These are phyloP conservation scores for Furnarius figulus DNA, from an alignment of 2,113 vertebrate species.

Conservation along the genomic window DNA sequence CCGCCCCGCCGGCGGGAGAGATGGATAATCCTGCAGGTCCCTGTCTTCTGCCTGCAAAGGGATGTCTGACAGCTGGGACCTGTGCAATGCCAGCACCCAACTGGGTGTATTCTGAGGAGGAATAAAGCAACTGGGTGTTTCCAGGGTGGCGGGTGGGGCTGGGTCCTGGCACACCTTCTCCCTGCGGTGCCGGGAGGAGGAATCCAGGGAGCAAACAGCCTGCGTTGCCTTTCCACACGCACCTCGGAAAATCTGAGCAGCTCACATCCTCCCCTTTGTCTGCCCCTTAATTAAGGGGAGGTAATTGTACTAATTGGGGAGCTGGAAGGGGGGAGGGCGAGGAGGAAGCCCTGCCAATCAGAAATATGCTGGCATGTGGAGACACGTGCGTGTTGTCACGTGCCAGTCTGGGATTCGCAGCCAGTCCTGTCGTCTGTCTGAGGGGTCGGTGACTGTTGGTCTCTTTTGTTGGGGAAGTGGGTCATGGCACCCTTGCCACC, in stretches of 20 bases:
- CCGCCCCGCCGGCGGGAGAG: not conserved
- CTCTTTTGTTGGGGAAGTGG: conserved; percentile 21
- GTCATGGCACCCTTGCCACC: not conserved
- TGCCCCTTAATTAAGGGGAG: conserved; percentile 10
- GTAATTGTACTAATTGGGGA: conserved; percentile 4
- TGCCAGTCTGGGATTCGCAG: not conserved
- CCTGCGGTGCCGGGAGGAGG: not conserved
- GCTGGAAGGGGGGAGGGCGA: not conserved
- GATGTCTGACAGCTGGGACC: not conserved
- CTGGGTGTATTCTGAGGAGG: not conserved
- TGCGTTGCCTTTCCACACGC: accelerated
- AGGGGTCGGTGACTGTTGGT: not conserved
- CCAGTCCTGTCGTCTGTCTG: not conserved
- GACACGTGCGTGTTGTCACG: not conserved
- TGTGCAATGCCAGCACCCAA: not conserved
- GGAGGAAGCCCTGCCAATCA: not conserved
- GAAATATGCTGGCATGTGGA: not conserved
- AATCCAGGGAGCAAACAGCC: not conserved
- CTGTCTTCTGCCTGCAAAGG: not conserved
- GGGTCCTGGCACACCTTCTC: not conserved
- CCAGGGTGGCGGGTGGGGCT: not conserved
- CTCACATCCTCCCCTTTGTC: conserved; percentile 13
- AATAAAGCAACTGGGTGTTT: not conserved
- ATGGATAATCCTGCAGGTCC: not conserved
- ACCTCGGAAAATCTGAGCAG: not conserved